These are phyloP conservation scores for Coelinius sp. DNA, from an alignment of 2,888 invertebrate genomes.

Conservation along the genomic window DNA sequence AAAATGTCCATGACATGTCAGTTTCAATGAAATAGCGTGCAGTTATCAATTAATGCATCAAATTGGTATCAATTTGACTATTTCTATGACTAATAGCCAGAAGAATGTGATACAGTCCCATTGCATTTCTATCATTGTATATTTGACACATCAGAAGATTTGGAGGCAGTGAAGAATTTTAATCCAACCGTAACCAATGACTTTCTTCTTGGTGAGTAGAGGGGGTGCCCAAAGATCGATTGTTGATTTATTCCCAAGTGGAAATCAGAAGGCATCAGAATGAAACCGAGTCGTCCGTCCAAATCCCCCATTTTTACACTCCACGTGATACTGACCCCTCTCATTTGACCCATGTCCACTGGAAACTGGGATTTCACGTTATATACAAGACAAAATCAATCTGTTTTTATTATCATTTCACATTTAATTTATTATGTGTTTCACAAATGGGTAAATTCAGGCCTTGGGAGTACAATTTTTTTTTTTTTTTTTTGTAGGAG, in stretches of 20 bases:
- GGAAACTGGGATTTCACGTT: background rate
- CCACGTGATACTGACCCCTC: conserved; percentile 63
- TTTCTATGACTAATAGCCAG: background rate
- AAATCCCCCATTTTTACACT: conserved; percentile 67
- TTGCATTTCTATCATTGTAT: conserved; percentile 3
- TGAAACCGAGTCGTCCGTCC: conserved; percentile 19
- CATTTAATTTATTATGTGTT: background rate
- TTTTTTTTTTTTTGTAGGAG: no score
- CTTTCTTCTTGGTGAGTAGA: background rate
- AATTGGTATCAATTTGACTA: background rate
- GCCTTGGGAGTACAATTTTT: background rate
- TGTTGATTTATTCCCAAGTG: conserved; percentile 52
- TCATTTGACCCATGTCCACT: conserved; percentile 34
- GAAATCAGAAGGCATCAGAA: background rate
- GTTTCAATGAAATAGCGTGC: background rate
- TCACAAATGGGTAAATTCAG: background rate
- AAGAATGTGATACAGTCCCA: background rate
- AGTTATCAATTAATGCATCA: background rate
- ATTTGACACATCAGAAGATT: background rate
- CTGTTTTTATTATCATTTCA: conserved; percentile 37
- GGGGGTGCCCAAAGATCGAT: no score
- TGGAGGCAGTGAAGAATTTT: background rate
- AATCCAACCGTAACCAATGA: background rate
- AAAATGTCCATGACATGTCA: background rate
- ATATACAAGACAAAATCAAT: conserved; percentile 25